Base-by-base conservation (phyloP, 2,888 invertebrate genomes). In the Pseudanteris insignis region DNA sequence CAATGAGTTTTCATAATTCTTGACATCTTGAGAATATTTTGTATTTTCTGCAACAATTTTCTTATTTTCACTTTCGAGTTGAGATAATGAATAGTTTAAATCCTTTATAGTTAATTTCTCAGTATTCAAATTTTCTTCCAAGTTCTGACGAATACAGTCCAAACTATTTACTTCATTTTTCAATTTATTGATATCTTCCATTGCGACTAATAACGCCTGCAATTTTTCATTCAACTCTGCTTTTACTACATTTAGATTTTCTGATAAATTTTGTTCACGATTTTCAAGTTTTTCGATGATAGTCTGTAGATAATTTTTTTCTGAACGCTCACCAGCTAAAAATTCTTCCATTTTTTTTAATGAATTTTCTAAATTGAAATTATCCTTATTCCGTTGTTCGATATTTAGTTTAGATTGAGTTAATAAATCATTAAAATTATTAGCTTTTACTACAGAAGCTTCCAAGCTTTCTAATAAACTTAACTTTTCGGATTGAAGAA, bases 341-440 rank as follows among this genome's bases (percentile, higher is more conserved):
- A 50, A 50, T 24, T 57, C 47, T 5, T 58, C 38, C 26, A 68
- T 55, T 12, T 60, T 40, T 12, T 59, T 47, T 10, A 55, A 15
- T 2, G 37, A 53, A 9, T 29, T 41, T 33, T 68, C 62, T 12
- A 65, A 14, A 14, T 53, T 18, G 0, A 30, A 34, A 29, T 58
- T 64, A n/a, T 64, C 53, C 6, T 50, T 58, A 11, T 64, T 59
- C 25, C 64, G 30, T 7, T 48, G 44, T 18, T 48, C 53, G 4
- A 47, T 57, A 13, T 51, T 60, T 21, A 53, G 29, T 32, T 63
- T 53, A 0, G 53, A 55, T 51, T 63, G 44, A 7, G 8, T 8
- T 24, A 64, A 34, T 9, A 63, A 29, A 15, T 64, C 60, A 12
- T 33, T 64, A 21, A 50, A 10, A 1, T 34, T n/a, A 7, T 24